A percentile compares a stretch with the other conserved stretches of the same genome.
phyloP scores from a whole-genome alignment of 2,888 invertebrate species.

The Thelaira solivaga region DNA sequence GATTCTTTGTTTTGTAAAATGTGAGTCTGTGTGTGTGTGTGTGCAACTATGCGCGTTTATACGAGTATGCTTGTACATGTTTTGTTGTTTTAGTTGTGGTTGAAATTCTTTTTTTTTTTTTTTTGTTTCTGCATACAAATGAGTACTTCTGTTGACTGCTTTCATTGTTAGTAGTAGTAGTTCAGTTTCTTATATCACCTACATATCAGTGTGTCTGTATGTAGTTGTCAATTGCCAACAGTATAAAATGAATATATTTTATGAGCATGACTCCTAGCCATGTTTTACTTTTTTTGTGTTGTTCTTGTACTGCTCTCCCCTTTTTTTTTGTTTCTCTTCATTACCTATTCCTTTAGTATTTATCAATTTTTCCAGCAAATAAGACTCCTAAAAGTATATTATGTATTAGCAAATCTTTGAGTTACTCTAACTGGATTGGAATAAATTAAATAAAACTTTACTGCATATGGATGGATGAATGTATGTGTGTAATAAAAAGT shows the following conservation, averaged over 20 bases:
- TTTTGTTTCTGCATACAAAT: neutral
- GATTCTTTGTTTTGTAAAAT: constrained; percentile 39
- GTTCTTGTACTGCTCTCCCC: constrained; percentile 20
- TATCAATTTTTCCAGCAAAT: constrained; percentile 44
- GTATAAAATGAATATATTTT: constrained; percentile 39
- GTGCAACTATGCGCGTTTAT: neutral
- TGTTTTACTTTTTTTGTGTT: no score
- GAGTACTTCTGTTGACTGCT: constrained; percentile 33
- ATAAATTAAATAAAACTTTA: constrained; percentile 66
- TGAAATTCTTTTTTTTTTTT: constrained; percentile 11
- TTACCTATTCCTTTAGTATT: neutral
- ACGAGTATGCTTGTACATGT: constrained; percentile 1
- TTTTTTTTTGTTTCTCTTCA: neutral
- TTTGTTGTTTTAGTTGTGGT: constrained; percentile 50
- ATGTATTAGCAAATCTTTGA: constrained; percentile 67
- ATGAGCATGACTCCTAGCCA: constrained; percentile 61
- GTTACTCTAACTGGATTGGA: constrained; percentile 70
- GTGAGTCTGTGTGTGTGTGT: neutral
- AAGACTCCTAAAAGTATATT: constrained; percentile 62
- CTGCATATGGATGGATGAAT: neutral
- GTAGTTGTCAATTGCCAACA: constrained; percentile 13
- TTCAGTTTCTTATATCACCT: constrained; percentile 20
- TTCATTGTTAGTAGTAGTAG: constrained; percentile 15
- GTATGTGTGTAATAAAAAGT: neutral
- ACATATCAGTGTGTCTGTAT: neutral